Base-by-base conservation (phyloP, 2,888 invertebrate species). In the Acronicta psi region DNA sequence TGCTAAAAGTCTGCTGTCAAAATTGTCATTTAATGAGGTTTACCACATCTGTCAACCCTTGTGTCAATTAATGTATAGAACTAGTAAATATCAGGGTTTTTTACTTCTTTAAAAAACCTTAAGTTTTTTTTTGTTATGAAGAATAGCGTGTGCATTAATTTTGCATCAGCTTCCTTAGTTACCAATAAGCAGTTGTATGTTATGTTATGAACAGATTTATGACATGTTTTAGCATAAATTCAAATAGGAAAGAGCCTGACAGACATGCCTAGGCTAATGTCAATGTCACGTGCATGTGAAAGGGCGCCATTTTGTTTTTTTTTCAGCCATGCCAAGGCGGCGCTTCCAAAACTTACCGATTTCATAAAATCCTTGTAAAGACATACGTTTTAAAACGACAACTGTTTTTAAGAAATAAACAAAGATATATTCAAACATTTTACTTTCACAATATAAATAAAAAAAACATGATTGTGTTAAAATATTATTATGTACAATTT, bases 341-440 rank as follows among this genome's bases (percentile, higher is more conserved):
- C 66, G 71, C 72, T 18, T 76, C 2, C 49, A 64, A 41, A 69
- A 81, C 93, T 93, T 88, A 93, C 93, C 93, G 51, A 93, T 91
- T 77, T 93, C 93, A 85, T 89, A 92, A 88, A 93, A 92, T 93
- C 93, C 93, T 93, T 77, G 74, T 69, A 75, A 74, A 74, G 72
- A 74, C 68, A 63, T 66, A 66, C 54, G 69, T 58, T 68, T 60
- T 29, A 74, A 78, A 75, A 68, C 41, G 46, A 64, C 66, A 58
- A 73, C 65, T 70, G 55, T 25, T 58, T 67, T 63, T 63, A 50
- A 64, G 45, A 56, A 56, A 60, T 60, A 58, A 58, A 57, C 37
- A 29, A 59, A 52, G 53, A 50, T 69, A 53, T 56, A 69, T 62
- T 65, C 45, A 7, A 57, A 54, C 34, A 56, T 51, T 55, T 59